phyloP scores from a whole-genome alignment of 1,140 invertebrate genomes.

The Penaeus chinensis region DNA sequence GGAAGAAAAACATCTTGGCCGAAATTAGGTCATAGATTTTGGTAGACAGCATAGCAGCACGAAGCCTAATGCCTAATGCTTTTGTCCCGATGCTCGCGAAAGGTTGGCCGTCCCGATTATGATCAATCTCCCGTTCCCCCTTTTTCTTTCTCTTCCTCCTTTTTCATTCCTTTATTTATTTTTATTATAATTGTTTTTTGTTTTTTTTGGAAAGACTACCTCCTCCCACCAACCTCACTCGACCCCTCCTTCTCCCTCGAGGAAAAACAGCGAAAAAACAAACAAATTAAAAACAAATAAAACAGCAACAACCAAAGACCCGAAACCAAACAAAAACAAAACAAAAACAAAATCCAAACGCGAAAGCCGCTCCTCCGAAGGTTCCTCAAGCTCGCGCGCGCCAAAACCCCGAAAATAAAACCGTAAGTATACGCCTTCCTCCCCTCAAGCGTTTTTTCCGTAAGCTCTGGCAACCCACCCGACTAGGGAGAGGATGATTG shows the following conservation, averaged over 20 bases:
- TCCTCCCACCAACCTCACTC: no score
- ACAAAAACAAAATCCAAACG: no score
- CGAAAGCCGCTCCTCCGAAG: no score
- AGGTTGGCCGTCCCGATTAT: no score
- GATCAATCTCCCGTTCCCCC: background rate
- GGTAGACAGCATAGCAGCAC: background rate
- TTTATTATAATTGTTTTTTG: background rate
- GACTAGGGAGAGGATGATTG: conserved; percentile 44
- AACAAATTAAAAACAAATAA: no score
- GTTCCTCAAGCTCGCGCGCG: no score
- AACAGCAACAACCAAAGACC: no score
- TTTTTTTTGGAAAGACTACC: background rate
- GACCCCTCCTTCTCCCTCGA: no score
- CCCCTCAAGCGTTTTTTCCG: background rate
- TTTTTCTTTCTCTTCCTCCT: background rate
- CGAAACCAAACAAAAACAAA: no score
- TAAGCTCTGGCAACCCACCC: conserved; percentile 1
- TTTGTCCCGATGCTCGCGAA: background rate
- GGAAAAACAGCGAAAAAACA: no score
- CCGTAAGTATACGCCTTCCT: background rate
- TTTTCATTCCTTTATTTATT: background rate
- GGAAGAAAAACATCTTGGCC: conserved; percentile 31
- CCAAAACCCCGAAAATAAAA: no score
- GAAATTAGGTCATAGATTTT: conserved; percentile 47
- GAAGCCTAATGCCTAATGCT: conserved; percentile 8